Base-by-base conservation (phyloP, 1,140 invertebrate genomes). In the Drosophila orena region DNA sequence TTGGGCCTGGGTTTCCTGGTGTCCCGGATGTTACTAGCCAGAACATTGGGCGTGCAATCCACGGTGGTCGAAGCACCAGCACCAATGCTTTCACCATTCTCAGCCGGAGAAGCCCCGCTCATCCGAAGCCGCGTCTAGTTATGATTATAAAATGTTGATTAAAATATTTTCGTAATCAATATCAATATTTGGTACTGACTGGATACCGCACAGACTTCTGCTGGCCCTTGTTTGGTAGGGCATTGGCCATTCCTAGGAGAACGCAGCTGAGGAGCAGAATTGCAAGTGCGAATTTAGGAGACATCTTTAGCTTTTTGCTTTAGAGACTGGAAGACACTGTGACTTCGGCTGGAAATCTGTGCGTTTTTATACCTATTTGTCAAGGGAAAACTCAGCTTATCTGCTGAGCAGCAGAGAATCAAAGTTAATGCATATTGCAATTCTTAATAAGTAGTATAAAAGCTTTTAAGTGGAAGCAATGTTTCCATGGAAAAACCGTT, bases 251-350 rank as follows among this genome's bases (percentile, higher is more conserved):
- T 20, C 49, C 49, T 14, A 52, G 49, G 10, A 52, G 49, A 52
- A 52, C 49, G 49, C 30, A 52, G 49, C 49, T 35, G 49, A 52
- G 4, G n/a, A 52, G 27, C 49, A 52, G 30, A 14, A 35, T n/a
- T 52, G 49, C 30, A 52, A 52, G 27, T 12, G 10, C 49, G n/a
- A 52, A 20, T 20, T 52, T 52, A 3, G 49, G 27, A 10, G 49
- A 52, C 49, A 52, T 52, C n/a, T 52, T 52, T 35, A 52, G 30
- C 8, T 52, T n/a, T n/a, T 15, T 10, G 17, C 5, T 17, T 17
- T 15, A 20, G 15, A 35, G 30, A 2, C 49, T 35, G 30, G 15
- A 52, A 35, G 30, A 35, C 15, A 52, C 30, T 35, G 49, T 35
- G 30, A 35, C 49, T 52, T 15, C 10, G 15, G 4, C n/a, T 34